Base-by-base conservation (phyloP, 2,888 invertebrate species). In the Dryadula phaetusa region DNA sequence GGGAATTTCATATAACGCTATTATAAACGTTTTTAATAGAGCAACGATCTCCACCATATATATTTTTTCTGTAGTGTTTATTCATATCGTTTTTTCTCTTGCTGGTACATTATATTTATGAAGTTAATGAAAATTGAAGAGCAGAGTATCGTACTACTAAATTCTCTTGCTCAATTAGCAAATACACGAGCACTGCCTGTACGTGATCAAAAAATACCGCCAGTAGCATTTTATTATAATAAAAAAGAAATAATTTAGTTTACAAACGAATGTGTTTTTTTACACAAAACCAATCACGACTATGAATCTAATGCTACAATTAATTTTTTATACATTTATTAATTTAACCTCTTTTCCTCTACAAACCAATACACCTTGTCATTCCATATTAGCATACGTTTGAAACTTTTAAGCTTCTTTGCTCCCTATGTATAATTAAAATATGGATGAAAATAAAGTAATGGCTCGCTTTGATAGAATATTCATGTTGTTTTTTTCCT, bases 401-500 rank as follows among this genome's bases (percentile, higher is more conserved):
- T 20, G 28, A 25, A 28, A 6, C 8, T 6, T 60, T 7, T 37
- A 64, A 49, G 40, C 58, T 3, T 40, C 28, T 49, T 14, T 60
- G 25, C n/a, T 25, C 49, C 28, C 25, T 42, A 20, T 56, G 32
- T 49, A 8, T 3, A 37, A 49, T n/a, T 28, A 52, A 42, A 25
- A 60, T 65, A 65, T 56, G 46, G 46, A 28, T 60, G 34, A 58
- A 14, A 65, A 63, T 65, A 14, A 53, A 10, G 8, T 62, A 52
- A 34, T 66, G 42, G 25, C 34, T 61, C 47, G 37, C 20, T 47
- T 44, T 63, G 42, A 58, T 44, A 44, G 32, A 54, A 40, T 47
- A 44, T 22, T 32, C 58, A 62, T 64, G 52, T 67, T 40, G 40
- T 56, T 64, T 66, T n/a, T 62, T 70, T 76, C 75, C 70, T 74